Base-by-base conservation (phyloP, 2,888 invertebrate genomes). In the Anthophora plumipes region DNA sequence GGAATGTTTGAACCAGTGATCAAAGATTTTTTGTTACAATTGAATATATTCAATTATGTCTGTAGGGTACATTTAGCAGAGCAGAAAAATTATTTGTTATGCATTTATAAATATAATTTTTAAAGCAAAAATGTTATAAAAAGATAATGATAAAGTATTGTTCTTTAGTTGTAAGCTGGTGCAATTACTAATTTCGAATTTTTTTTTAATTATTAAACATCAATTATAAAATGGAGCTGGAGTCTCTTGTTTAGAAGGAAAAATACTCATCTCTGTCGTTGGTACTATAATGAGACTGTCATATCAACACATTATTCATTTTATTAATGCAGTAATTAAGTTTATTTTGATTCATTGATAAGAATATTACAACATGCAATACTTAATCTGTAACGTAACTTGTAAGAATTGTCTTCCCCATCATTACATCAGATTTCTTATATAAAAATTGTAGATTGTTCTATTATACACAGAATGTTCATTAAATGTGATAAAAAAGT, bases 231-330 rank as follows among this genome's bases (percentile, higher is more conserved):
- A 70, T 48, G 77, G 73, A 83, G 64, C 46, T 73, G 50, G 61
- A 74, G 66, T 46, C 74, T 80, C 66, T 59, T 54, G 48, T 74
- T 66, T 71, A 67, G 52, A 73, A 70, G 41, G 59, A 72, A 61
- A 71, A 71, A 73, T 80, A 83, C 83, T 87, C 78, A 83, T 80
- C 60, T 87, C 74, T 77, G 80, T 81, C 73, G 83, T 85, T 80
- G 77, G 79, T 85, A 87, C 64, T 87, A 81, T 77, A 83, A 81
- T 57, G 81, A 86, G 87, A 83, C 83, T 83, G 85, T 87, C 77
- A 48, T 81, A 79, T 83, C 74, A 60, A 71, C 78, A 61, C 55
- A 74, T 76, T 82, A 69, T 85, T 69, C 70, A 71, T 73, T 83
- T 71, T 60, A 46, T 81, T 81, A 77, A 77, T 54, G 48, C 76